Base-by-base conservation (phyloP, 2,113 vertebrate species). In the Aviceda subcristata region DNA sequence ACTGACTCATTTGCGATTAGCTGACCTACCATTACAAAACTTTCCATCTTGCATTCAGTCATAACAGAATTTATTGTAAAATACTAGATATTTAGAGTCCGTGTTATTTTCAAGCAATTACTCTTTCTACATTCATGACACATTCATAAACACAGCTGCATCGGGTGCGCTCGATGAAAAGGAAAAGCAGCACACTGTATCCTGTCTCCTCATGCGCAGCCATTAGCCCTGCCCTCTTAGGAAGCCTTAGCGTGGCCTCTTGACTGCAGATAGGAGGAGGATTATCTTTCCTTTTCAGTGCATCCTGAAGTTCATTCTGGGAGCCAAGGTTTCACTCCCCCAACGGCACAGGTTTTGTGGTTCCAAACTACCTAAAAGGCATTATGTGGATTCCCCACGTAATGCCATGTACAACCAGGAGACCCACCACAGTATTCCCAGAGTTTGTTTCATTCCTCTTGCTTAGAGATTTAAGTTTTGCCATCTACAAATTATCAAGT, bases 51-150 rank as follows among this genome's bases (percentile, higher is more conserved):
- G 63, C 91, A 89, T 96, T 97, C 96, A 89, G 98, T 98, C 98
- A 99, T 99, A 99, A 99, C 98, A 98, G 99, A 98, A 97, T 98
- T 97, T 97, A 99, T 99, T 99, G 99, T 99, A 88, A 95, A 97
- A 98, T 94, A 88, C 97, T 98, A 98, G 99, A 99, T 99, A 99
- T 99, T 99, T 99, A 98, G 98, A 98, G 98, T 97, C 97, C 94
- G 95, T 96, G 92, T 98, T 97, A 98, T 98, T 98, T 98, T 95
- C 98, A 96, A 97, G 98, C 94, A 97, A 97, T 98, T 98, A 95
- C 94, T 98, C 97, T 96, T 98, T 97, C 95, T 97, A 97, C 97
- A 97, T 96, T 97, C 96, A 85, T 97, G 97, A 97, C 97, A 97
- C 97, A 97, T 97, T 94, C 90, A 96, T 97, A 97, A 97, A 97